A percentile compares a stretch with the other conserved stretches of the same genome.
phyloP scores from a whole-genome alignment of 2,113 vertebrate genomes.

The Daphoenositta chrysoptera region DNA sequence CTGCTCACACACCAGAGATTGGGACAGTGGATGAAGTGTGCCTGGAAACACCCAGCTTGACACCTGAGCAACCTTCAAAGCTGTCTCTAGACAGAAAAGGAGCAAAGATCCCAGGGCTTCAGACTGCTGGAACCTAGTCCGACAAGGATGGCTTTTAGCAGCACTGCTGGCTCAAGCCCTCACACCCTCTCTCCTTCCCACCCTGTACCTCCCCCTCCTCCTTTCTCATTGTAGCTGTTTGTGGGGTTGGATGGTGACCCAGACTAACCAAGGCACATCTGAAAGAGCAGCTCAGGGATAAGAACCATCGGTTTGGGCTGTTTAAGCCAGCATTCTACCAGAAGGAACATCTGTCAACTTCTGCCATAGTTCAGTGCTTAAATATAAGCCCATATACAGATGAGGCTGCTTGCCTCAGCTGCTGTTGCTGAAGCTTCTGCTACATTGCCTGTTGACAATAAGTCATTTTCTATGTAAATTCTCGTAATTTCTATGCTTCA shows the following conservation, averaged over 20 bases:
- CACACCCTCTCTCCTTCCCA: not conserved
- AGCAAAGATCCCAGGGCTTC: not conserved
- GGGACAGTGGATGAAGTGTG: not conserved
- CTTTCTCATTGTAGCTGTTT: not conserved
- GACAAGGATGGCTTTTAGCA: not conserved
- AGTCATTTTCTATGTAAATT: not conserved
- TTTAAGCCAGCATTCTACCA: not conserved
- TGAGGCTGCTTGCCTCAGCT: not conserved
- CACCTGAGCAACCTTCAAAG: not conserved
- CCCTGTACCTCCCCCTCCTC: not conserved
- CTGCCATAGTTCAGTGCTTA: not conserved
- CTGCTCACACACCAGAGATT: not conserved
- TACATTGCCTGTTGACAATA: not conserved
- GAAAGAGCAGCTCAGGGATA: not conserved
- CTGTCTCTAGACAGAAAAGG: not conserved
- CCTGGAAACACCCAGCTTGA: not conserved
- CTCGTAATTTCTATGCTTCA: not conserved
- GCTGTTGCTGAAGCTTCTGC: not conserved
- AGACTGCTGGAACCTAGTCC: not conserved
- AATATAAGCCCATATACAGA: not conserved
- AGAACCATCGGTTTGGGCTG: not conserved
- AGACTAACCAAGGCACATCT: not conserved
- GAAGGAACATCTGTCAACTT: not conserved
- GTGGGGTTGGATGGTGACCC: not conserved
- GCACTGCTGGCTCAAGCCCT: not conserved